Base-by-base conservation (phyloP, 2,797 vertebrate species). In the Hybognathus amarus region DNA sequence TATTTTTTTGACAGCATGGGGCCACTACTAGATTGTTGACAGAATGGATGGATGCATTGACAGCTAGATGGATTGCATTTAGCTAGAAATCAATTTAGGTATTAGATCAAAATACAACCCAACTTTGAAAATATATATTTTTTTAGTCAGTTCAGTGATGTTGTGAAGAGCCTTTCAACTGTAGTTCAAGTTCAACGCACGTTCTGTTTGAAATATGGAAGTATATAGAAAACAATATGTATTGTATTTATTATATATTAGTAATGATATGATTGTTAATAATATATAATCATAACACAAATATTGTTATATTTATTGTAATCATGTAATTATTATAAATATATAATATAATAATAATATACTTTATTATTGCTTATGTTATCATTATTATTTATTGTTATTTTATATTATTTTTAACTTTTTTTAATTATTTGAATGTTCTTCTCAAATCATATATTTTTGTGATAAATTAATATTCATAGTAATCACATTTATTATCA, bases 11-110 rank as follows among this genome's bases (percentile, higher is more conserved):
- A 77, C 91, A 91, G 90, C 92, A 88, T 89, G 36, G 85, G 82
- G 71, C 83, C 77, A 38, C 80, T 30, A 15, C 85, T 59, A 52
- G 91, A 94, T 94, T 93, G 90, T 93, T 94, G 93, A 92, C 92
- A 92, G 90, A 93, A 92, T 89, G 91, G 88, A 94, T 94, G 89
- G 93, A 94, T 93, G 93, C 93, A 95, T 95, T 88, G 94, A 94
- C 94, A 95, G 92, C 89, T 94, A 94, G 95, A 95, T 92, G 93
- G 94, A 95, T 95, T 93, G 92, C 92, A 93, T 94, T 95, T 94
- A 92, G 91, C 87, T 63, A 18, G 86, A 85, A 89, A 95, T 95
- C 94, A 89, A 94, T 95, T 91, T 6, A 69, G 86, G 83, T 92
- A 91, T 93, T 94, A 93, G 86, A 94, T 94, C 89, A 91, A 93